phyloP scores from a whole-genome alignment of 2,888 invertebrate species.

The Sycophila texana region DNA sequence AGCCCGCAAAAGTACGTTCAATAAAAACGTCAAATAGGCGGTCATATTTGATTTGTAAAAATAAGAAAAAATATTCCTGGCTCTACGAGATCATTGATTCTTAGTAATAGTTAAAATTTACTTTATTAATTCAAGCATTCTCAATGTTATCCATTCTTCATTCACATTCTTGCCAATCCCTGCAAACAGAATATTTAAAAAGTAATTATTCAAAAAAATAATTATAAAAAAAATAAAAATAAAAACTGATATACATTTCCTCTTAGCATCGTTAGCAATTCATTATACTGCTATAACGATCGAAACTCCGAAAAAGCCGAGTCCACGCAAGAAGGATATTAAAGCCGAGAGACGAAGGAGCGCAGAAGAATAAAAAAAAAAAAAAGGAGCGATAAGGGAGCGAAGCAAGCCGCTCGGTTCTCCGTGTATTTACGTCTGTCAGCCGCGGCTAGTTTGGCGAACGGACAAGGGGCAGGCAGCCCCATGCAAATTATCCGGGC shows the following conservation, averaged over 20 bases:
- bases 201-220: too few species aligned
- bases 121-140: too few species aligned
- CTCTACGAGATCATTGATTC: too few species aligned
- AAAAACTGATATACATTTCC: background rate
- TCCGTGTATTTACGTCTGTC: background rate
- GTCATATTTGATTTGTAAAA: too few species aligned
- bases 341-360: background rate
- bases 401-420: background rate
- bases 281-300: background rate
- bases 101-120: too few species aligned
- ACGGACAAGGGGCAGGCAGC: background rate
- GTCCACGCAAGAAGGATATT: background rate
- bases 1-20: too few species aligned
- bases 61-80: too few species aligned
- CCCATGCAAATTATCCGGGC: background rate
- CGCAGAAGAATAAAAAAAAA: background rate
- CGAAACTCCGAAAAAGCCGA: background rate
- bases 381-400: background rate
- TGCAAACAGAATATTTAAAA: too few species aligned
- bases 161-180: too few species aligned
- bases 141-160: too few species aligned
- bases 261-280: background rate
- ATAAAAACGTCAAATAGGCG: too few species aligned
- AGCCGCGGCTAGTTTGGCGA: constrained; percentile 2
- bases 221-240: background rate